A percentile compares a stretch with the other conserved stretches of the same genome.
phyloP scores from a whole-genome alignment of 2,797 vertebrate species.

The Chelmon rostratus region DNA sequence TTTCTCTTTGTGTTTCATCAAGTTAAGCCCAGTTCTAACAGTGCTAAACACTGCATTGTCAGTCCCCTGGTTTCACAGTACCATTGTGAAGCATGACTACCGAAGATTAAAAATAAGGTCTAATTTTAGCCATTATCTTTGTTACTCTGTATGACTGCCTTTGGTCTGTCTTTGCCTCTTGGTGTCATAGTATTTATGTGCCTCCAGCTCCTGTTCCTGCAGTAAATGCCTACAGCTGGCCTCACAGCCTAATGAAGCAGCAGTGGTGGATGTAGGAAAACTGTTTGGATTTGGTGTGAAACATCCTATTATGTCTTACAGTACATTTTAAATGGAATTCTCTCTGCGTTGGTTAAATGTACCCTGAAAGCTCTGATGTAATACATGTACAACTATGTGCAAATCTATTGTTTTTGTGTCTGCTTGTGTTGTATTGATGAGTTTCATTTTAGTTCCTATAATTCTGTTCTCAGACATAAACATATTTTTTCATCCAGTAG shows the following conservation, averaged over 20 bases:
- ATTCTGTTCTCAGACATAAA: background rate
- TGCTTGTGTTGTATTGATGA: background rate
- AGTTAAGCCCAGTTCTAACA: conserved; percentile 10
- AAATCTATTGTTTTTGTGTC: conserved; percentile 12
- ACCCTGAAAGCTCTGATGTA: conserved; percentile 33
- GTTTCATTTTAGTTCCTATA: background rate
- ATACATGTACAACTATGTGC: conserved; percentile 53
- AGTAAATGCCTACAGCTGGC: conserved; percentile 2
- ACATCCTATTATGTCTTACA: conserved; percentile 34
- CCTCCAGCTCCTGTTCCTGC: conserved; percentile 30
- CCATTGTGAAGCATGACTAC: conserved; percentile 8
- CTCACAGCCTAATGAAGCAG: conserved; percentile 3
- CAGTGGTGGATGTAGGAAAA: background rate
- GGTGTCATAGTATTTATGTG: conserved; percentile 31
- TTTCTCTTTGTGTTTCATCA: conserved; percentile 3
- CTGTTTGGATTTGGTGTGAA: background rate
- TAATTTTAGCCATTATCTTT: conserved; percentile 2
- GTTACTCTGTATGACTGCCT: conserved; percentile 8
- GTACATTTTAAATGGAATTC: conserved; percentile 34
- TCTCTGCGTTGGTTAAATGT: conserved; percentile 40
- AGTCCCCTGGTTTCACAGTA: background rate
- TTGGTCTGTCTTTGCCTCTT: conserved; percentile 13
- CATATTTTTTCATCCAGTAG: background rate
- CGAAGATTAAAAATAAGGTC: conserved; percentile 7
- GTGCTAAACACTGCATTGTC: conserved; percentile 32